Percentiles rank a stretch among this genome's conserved stretches.
These are phyloP conservation scores for Yponomeuta evonymella DNA, from an alignment of 2,888 invertebrate genomes.

Conservation along the genomic window DNA sequence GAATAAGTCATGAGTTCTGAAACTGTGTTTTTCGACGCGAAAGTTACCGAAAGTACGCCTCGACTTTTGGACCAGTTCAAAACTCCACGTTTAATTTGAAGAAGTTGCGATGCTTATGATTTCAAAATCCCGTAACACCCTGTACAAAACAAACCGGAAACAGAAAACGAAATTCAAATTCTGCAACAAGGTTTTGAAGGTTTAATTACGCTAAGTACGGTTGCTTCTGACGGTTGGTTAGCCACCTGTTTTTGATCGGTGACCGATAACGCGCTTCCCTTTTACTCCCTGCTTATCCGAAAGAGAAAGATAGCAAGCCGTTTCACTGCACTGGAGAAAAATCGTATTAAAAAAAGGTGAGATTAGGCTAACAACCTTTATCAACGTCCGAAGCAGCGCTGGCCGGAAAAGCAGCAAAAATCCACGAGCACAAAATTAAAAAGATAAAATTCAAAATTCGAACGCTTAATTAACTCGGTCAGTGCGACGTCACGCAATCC, in stretches of 20 bases:
- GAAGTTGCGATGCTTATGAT: background rate
- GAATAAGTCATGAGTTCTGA: too few species aligned
- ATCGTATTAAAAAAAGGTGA: background rate
- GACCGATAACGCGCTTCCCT: background rate
- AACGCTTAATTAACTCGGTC: slow-evolving; percentile 56
- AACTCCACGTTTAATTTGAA: too few species aligned
- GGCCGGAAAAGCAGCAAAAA: slow-evolving; percentile 3
- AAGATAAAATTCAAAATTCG: background rate
- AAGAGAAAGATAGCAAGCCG: too few species aligned
- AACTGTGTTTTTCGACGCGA: too few species aligned
- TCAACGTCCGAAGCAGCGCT: background rate
- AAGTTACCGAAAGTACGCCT: too few species aligned
- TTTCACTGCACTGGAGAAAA: too few species aligned
- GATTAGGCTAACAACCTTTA: background rate
- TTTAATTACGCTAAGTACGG: slow-evolving; percentile 65
- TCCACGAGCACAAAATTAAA: slow-evolving; percentile 14
- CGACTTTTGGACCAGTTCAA: too few species aligned
- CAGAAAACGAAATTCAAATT: slow-evolving; percentile 24
- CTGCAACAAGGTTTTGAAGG: slow-evolving; percentile 44
- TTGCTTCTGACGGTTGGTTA: slow-evolving; percentile 29
- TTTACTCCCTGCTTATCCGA: background rate
- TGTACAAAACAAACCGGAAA: slow-evolving; percentile 30
- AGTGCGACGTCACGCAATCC: slow-evolving; percentile 62
- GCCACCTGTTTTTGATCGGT: slow-evolving; percentile 16
- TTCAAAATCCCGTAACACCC: background rate